A percentile compares a stretch with the other conserved stretches of the same genome.
phyloP scores from a whole-genome alignment of 2,113 vertebrate genomes.

The Elephas maximus region DNA sequence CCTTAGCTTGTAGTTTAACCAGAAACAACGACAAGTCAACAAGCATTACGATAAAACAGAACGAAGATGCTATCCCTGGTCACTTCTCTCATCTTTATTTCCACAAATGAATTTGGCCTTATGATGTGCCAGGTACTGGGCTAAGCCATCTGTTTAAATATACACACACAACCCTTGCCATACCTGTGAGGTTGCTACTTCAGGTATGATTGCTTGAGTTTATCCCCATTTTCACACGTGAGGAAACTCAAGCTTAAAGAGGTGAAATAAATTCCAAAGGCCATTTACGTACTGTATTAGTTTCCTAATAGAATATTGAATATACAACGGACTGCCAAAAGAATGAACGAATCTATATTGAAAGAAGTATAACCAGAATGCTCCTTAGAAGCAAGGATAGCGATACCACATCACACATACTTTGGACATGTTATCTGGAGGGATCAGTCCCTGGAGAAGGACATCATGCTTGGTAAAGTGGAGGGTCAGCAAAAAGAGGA shows the following conservation, averaged over 20 bases:
- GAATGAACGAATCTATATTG: too few species aligned
- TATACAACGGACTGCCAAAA: too few species aligned
- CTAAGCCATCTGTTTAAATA: background rate
- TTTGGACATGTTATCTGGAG: too few species aligned
- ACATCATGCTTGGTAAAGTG: too few species aligned
- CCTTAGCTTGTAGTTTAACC: background rate
- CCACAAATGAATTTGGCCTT: background rate
- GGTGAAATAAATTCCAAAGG: background rate
- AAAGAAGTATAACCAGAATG: too few species aligned
- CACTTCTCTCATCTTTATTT: background rate
- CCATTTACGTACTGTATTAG: background rate
- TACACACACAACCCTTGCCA: accelerated
- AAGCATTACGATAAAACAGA: background rate
- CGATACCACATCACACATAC: too few species aligned
- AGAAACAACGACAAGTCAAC: background rate
- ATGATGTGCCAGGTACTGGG: accelerated
- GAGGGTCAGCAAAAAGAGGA: too few species aligned
- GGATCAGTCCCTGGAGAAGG: too few species aligned
- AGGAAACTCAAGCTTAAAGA: background rate
- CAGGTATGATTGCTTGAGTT: too few species aligned
- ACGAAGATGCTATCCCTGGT: background rate
- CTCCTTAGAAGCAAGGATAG: too few species aligned
- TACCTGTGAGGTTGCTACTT: accelerated
- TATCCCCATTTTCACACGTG: background rate
- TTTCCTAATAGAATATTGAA: background rate